Percentiles rank a stretch among this genome's conserved stretches.
Conservation (phyloP, 2,113 vertebrate species). For the Cinclus mexicanus region DNA sequence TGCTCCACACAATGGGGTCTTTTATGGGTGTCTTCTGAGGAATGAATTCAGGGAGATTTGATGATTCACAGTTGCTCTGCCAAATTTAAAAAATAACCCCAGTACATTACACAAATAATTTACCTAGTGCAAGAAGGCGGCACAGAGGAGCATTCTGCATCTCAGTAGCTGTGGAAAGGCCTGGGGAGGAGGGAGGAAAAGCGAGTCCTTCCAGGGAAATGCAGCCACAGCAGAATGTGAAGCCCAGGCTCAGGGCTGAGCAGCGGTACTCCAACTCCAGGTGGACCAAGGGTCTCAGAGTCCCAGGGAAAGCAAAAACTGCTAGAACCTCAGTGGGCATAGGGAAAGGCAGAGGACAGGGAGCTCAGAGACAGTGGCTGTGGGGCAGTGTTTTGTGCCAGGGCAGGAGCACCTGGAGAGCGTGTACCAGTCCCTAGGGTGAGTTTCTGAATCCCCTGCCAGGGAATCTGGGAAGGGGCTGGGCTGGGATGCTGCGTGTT, state of each 20-base stretch:
- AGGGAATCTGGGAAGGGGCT: background rate
- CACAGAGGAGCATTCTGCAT: conserved; percentile 26
- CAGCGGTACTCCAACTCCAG: background rate
- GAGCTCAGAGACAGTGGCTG: background rate
- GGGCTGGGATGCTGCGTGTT: background rate
- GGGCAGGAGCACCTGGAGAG: background rate
- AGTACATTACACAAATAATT: conserved; percentile 43
- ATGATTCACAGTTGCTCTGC: conserved; percentile 42
- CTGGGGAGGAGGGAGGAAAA: background rate
- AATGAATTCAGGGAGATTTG: background rate
- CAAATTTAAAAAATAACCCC: background rate
- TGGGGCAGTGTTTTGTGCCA: background rate
- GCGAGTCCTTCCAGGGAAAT: background rate
- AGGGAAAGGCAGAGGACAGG: too few species aligned
- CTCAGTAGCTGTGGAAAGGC: background rate
- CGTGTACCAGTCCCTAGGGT: accelerated
- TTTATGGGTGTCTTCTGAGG: conserved; percentile 3
- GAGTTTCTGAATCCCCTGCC: background rate
- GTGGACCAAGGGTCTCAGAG: background rate
- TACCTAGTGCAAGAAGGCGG: background rate
- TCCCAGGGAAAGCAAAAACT: background rate
- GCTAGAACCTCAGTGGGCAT: accelerated
- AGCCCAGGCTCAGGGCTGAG: background rate
- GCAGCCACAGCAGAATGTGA: accelerated
- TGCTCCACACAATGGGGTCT: conserved; percentile 2